Evolutionary conservation across 2,888 invertebrate species (phyloP), one percentile per base, ranked within the genome.

Genomic region (Bedellia somnulentella): DNA sequence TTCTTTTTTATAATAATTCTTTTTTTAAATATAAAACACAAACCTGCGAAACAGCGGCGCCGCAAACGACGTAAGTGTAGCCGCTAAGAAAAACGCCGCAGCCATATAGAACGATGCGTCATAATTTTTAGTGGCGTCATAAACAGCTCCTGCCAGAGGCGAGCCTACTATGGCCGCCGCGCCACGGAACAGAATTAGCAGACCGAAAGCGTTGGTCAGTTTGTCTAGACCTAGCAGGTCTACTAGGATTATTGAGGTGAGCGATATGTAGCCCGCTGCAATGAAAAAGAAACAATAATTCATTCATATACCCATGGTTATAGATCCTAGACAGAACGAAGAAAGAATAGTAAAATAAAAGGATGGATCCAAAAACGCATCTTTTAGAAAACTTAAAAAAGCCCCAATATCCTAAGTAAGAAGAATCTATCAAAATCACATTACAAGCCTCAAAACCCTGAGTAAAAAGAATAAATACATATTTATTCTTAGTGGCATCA

Each of bases 181-280:
- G 28, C 98, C 99, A 53, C 98, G 86, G 79, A 95, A 94, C 43
- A 99, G 73, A 47, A 97, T 95, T 32, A 99, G 80, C 38, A 98
- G 80, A 8, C 98, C 98, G 68, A 98, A 99, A 27, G 97, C 96
- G 61, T 94, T 98, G 27, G 98, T 98, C 43, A 99, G 75, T 58
- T 91, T 91, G 56, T 97, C 96, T 55, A 99, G 76, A 2, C 98
- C 98, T 27, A 99, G 80, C 21, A 98, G 80, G 62, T 99, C 97
- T 43, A 97, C 96, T 37, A 99, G 80, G 53, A 98, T 95, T 55
- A 98, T 97, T 28, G 98, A 98, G 24, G 98, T 98, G 35, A 99
- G 78, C 6, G 97, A 96, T 52, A 99, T 96, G 75, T 94, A 98
- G 37, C 96, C 96, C 38, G 97, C 93, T 93, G 79, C 14, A 64